Evolutionary conservation across 1,140 invertebrate genomes (phyloP).

Genomic region (Cotesia glomerata): DNA sequence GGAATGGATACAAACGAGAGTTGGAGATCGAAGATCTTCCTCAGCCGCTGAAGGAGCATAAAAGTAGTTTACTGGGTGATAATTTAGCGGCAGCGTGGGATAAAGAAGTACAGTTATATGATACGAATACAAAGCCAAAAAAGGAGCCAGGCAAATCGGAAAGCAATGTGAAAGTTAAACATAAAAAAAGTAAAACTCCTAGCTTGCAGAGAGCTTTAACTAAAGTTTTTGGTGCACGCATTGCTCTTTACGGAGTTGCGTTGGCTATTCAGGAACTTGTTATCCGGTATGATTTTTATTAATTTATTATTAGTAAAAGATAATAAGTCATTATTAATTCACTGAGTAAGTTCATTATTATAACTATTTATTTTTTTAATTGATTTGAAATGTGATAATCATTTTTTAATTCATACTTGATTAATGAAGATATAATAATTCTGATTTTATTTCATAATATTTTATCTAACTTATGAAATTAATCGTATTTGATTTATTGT

Average conservation of each 20-base stretch:
- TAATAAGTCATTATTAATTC: too few relatives aligned
- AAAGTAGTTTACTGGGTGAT: slow-evolving; percentile 60
- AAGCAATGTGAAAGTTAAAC: slow-evolving; percentile 22
- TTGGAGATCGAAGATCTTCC: slow-evolving; percentile 73
- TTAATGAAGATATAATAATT: too few relatives aligned
- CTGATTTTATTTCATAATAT: too few relatives aligned
- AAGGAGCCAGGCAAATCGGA: neutral
- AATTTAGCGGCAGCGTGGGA: slow-evolving; percentile 54
- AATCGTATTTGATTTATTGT: too few relatives aligned
- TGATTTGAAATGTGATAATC: too few relatives aligned
- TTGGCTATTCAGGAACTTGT: slow-evolving; percentile 63
- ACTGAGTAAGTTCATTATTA: too few relatives aligned
- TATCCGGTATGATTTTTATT: slow-evolving; percentile 58
- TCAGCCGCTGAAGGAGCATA: slow-evolving; percentile 68
- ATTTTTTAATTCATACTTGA: too few relatives aligned
- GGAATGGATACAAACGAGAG: slow-evolving; percentile 70
- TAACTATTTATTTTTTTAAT: too few relatives aligned
- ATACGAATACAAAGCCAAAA: neutral
- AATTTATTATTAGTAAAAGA: neutral
- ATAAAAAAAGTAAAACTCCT: slow-evolving; percentile 52
- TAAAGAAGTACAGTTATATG: slow-evolving; percentile 38
- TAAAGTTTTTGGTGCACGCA: slow-evolving; percentile 63
- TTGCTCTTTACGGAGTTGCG: slow-evolving; percentile 62
- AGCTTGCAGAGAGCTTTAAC: slow-evolving; percentile 65
- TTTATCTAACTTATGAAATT: too few relatives aligned